Evolutionary conservation across 2,113 vertebrate species (phyloP), one percentile per base, ranked within the genome.

Genomic region (Tretioscincus oriximinensis): DNA sequence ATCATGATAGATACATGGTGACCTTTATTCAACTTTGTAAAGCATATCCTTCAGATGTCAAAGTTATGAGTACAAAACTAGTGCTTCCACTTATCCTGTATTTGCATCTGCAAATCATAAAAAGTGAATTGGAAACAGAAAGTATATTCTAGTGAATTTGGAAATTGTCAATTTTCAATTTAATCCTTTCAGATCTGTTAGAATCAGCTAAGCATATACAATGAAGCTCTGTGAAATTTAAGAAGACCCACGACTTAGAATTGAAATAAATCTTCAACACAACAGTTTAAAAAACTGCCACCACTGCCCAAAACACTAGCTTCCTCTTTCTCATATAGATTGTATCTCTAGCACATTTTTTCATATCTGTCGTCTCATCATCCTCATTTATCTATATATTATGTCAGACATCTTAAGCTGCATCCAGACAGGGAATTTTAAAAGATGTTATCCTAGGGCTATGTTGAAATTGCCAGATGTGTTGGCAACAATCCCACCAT

Each of bases 41-140:
- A 89, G 80, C 24, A 72, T 61, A 76, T 87, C 79, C 67, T 86
- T 77, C 68, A 80, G 83, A 84, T 77, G 76, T 87, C 69, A 85
- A 82, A 71, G 68, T 54, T 77, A 79, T 54, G 81, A 85, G 54
- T 80, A 81, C 74, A 81, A 81, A 74, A 63, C 54, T 58, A 80
- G 69, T 76, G 75, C 77, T 78, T 75, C 71, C 49, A 21, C 12
- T 73, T 86, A 87, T 64, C 78, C 63, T 81, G 16, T 78, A 65
- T 84, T 84, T n/a, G 64, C 89, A 93, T 89, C 84, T 91, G 90
- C 85, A 85, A 90, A 90, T 87, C 80, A 90, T 90, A 88, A 92
- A 88, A 86, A 74, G 81, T 77, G 80, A 89, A 91, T 78, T 89
- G 85, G 90, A 87, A 90, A 83, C 80, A 24, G 75, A 80, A 73